These are phyloP conservation scores for Panurus biarmicus DNA, from an alignment of 2,113 vertebrate species.

Conservation along the genomic window DNA sequence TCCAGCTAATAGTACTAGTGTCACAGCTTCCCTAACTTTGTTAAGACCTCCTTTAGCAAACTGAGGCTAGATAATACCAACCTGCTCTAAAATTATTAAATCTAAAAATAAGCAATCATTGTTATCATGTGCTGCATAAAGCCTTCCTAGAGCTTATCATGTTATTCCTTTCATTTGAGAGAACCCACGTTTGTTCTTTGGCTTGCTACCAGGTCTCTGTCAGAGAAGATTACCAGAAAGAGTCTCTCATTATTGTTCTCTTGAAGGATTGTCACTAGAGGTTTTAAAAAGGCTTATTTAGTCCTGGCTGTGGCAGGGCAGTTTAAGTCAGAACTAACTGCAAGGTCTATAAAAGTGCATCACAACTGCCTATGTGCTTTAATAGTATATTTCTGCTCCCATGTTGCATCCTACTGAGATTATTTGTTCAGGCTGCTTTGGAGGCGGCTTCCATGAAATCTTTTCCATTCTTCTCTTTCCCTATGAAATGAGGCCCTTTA, in stretches of 20 bases:
- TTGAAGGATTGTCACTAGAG: neutral
- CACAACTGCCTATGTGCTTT: neutral
- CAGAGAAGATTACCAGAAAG: neutral
- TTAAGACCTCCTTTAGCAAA: neutral
- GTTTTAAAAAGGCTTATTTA: constrained; percentile 5
- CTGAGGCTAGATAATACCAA: neutral
- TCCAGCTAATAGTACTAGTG: neutral
- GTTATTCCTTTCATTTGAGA: neutral
- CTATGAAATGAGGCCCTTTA: neutral
- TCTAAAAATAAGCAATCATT: neutral
- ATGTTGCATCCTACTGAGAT: neutral
- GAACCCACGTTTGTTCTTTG: neutral
- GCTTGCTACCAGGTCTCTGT: neutral
- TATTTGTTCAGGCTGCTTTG: neutral
- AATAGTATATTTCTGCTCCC: neutral
- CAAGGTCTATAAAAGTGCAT: neutral
- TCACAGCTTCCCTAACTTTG: neutral
- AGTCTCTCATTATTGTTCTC: neutral
- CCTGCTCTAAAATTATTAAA: neutral
- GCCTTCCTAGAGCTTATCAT: neutral
- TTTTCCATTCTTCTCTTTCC: neutral
- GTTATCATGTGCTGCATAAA: neutral
- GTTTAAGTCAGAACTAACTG: neutral
- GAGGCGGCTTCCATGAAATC: neutral
- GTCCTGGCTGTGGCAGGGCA: neutral